Conservation (phyloP, 2,797 vertebrate genomes). For the Tiaroga cobitis region DNA sequence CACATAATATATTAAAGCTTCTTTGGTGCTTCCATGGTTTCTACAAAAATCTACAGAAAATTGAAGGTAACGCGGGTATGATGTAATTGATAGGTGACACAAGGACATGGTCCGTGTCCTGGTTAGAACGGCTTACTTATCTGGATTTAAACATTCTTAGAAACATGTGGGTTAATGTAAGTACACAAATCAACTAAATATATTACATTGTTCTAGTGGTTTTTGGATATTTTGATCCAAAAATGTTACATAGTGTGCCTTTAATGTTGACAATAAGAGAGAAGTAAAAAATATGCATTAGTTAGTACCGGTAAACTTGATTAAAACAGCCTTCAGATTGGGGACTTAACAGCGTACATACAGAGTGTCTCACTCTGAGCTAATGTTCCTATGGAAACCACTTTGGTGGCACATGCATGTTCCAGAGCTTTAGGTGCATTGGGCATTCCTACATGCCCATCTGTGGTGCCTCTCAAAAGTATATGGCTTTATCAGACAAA, state of each 20-base stretch:
- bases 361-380: constrained; percentile 36
- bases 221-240: too few species aligned
- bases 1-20: too few species aligned
- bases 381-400: constrained; percentile 71
- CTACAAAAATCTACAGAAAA: too few species aligned
- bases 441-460: constrained; percentile 39
- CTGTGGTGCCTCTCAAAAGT: constrained; percentile 34
- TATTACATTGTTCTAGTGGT: too few species aligned
- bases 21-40: too few species aligned
- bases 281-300: not conserved
- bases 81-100: too few species aligned
- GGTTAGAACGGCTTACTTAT: too few species aligned
- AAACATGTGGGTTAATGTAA: too few species aligned
- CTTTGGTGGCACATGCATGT: constrained; percentile 48
- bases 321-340: constrained; percentile 1
- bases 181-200: too few species aligned
- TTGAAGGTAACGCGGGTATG: too few species aligned
- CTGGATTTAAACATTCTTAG: too few species aligned
- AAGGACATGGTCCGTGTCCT: too few species aligned
- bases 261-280: not conserved
- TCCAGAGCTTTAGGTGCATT: constrained; percentile 13
- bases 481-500: constrained; percentile 37
- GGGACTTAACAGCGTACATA: constrained; percentile 5
- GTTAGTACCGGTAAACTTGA: constrained; percentile 31
- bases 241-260: not conserved